Conservation (phyloP, 2,888 invertebrate species). For the Limnephilus rhombicus region DNA sequence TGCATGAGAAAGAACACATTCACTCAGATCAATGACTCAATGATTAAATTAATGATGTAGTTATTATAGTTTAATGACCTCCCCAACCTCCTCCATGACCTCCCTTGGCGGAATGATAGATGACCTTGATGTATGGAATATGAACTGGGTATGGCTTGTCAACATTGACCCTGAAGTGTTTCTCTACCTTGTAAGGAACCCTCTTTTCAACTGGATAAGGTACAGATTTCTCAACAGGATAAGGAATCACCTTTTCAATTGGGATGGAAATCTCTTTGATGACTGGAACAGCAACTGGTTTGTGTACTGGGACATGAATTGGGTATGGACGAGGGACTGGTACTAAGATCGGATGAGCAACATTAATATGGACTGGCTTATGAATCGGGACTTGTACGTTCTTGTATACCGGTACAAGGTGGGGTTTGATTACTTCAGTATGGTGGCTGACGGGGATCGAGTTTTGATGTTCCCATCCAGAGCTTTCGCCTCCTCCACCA, state of each 20-base stretch:
- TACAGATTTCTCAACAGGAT: constrained; percentile 82
- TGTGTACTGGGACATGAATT: constrained; percentile 83
- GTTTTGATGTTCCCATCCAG: constrained; percentile 73
- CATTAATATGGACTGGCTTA: constrained; percentile 80
- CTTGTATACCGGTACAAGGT: constrained; percentile 83
- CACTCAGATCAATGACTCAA: not conserved
- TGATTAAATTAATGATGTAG: not conserved
- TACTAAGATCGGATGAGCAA: constrained; percentile 78
- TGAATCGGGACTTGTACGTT: constrained; percentile 82
- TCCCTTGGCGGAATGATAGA: constrained; percentile 83
- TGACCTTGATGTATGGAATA: constrained; percentile 84
- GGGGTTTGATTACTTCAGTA: constrained; percentile 83
- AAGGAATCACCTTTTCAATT: constrained; percentile 85
- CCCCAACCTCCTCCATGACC: constrained; percentile 66
- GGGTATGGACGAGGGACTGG: constrained; percentile 83
- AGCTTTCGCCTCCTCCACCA: constrained; percentile 69
- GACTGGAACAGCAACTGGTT: constrained; percentile 83
- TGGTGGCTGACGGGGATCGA: constrained; percentile 81
- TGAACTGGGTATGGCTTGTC: constrained; percentile 84
- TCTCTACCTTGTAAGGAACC: constrained; percentile 83
- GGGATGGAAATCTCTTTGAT: constrained; percentile 84
- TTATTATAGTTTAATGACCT: not conserved
- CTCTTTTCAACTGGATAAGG: constrained; percentile 83
- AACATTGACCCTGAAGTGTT: constrained; percentile 83
- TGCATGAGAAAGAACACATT: not conserved